Base-by-base conservation (phyloP, 2,888 invertebrate genomes). In the Seira ritae region DNA sequence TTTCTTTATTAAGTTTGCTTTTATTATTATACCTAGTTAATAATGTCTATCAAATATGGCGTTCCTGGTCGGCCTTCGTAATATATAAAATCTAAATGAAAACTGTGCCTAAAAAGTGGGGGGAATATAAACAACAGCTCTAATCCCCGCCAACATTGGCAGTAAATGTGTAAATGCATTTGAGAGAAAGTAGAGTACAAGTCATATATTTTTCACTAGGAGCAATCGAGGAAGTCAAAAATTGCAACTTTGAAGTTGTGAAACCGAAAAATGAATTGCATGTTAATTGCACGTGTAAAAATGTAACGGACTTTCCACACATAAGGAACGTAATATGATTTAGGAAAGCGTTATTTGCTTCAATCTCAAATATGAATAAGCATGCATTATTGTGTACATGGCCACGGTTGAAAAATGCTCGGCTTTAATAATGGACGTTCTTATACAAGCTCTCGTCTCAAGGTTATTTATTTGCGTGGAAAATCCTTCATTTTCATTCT, bases 231-330 rank as follows among this genome's bases (percentile, higher is more conserved):
- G 12, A 42, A 42, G 42, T 42, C 42, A 42, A 12, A n/a, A 42
- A 42, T 42, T 42, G 42, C 12, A 42, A 60, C 60, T 60, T 60
- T n/a, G 4, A 60, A 60, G 60, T 8, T 60, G 60, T 60, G 17
- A n/a, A n/a, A 60, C 3, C 42, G n/a, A 42, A 60, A 60, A 10
- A n/a, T 60, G 17, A 60, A 60, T 60, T 60, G 60, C 60, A 60
- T 60, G 60, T 60, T 10, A 10, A 60, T 60, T 3, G 60, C 60
- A 60, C 60, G 12, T 60, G 12, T 4, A 60, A 4, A 60, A 60
- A 60, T 60, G 17, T 60, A 60, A 60, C n/a, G 4, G 60, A n/a
- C 60, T 17, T 60, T n/a, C 17, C 17, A 60, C 42, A 6, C 42
- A 42, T 8, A 42, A 8, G 42, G 12, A 42, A 42, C n/a, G n/a